Base-by-base conservation (phyloP, 2,113 vertebrate species). In the Otus sunia region DNA sequence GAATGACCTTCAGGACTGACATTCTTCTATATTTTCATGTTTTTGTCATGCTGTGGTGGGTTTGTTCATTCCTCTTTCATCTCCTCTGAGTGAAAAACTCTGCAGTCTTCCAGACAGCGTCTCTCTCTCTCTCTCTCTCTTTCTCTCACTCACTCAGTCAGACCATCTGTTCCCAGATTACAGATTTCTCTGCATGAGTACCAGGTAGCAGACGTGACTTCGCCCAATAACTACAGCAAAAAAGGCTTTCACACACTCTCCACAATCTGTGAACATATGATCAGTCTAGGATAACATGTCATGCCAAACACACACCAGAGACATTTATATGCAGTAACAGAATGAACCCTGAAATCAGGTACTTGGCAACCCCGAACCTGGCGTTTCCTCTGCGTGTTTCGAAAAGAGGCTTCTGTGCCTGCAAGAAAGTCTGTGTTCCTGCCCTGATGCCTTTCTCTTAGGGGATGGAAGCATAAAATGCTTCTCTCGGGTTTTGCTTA, bases 221-320 rank as follows among this genome's bases (percentile, higher is more conserved):
- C 2, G 72, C 91, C 96, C 97, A 96, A 66, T 96, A 93, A 96
- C 92, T 94, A 93, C 72, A 96, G 95, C 45, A 94, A 93, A 97
- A 98, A 98, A 96, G 86, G 91, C 97, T 97, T 97, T 95, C 97
- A 92, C 91, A 96, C 94, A 72, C 96, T 91, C 86, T 92, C 90
- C 9, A 8, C 91, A 90, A 97, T 98, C 97, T 97, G 98, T 96
- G 97, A 98, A 97, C 97, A 97, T 97, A 97, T 95, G 96, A 98
- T 97, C 92, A 91, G 96, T 97, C 95, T 97, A 97, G 86, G 94
- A 97, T 94, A 97, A 95, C 85, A 92, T 76, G 30, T 92, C 94
- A 29, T 95, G 86, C 97, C 97, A 97, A 98, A 96, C 94, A 95
- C 96, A 97, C 90, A 91, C 86, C 59, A 94, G 80, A 96, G 88